Evolutionary conservation across 1,140 invertebrate species (phyloP), one percentile per base, ranked within the genome.

Genomic region (Drosophila kohkoa): DNA sequence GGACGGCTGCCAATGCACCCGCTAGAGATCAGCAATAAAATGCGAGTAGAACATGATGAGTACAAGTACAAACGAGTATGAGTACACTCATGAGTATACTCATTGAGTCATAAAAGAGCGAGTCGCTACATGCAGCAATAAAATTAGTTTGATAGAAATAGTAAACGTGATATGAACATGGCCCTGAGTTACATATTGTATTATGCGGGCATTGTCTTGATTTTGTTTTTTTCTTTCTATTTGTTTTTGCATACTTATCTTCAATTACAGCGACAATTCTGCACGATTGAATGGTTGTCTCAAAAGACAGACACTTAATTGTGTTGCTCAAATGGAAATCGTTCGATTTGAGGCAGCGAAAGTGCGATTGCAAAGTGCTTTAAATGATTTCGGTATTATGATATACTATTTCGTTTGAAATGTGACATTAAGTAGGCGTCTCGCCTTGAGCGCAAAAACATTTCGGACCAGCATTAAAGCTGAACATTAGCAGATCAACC

Each of bases 351-450:
- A 4, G 69, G 16, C 71, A 55, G 55, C 41, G 54, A 54, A 62
- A 59, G 35, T 41, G 7, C 30, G 57, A 35, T 15, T 32, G 41
- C 28, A 49, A 25, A 38, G 35, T 10, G 8, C 35, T 38, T 43
- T 45, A 13, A 80, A 77, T 80, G 75, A 67, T 70, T 78, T 57
- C 48, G 6, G 32, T 16, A 32, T 52, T 69, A 66, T 59, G 46
- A 38, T 8, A 5, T 43, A 59, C 55, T 68, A 51, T 70, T 88
- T 88, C 83, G 48, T 77, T 30, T 57, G 83, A 88, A 88, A 60
- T 55, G 69, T 49, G 75, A 68, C 70, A 89, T 83, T 88, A 81
- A 65, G 85, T 89, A 76, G 82, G 82, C 70, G 72, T 60, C 59
- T 62, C 60, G 58, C 68, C 67, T 71, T 64, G 67, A 46, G 20